Conservation (phyloP, 1,140 invertebrate species). For the Drosophila biarmipes region DNA sequence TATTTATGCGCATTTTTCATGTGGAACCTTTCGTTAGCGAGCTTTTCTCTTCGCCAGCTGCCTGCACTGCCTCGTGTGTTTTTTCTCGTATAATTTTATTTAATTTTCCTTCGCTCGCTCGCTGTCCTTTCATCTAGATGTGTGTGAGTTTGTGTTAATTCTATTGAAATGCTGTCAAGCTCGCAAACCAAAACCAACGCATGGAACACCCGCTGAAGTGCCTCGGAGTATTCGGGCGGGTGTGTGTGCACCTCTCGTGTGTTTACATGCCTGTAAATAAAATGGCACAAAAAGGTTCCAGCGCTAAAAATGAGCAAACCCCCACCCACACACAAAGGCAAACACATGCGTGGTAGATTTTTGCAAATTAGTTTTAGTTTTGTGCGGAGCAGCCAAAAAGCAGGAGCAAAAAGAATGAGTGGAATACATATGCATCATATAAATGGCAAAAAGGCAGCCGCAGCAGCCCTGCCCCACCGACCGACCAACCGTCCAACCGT, state of each 20-base stretch:
- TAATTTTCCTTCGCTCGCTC: conserved; percentile 69
- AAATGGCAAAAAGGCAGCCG: conserved; percentile 51
- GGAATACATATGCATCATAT: conserved; percentile 56
- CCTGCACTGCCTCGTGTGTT: conserved; percentile 41
- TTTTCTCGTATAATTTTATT: conserved; percentile 75
- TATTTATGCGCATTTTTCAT: conserved; percentile 78
- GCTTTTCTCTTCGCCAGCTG: conserved; percentile 38
- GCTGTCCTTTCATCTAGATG: conserved; percentile 48
- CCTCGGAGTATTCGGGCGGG: conserved; percentile 20
- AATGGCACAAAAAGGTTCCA: conserved; percentile 56
- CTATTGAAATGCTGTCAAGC: conserved; percentile 82
- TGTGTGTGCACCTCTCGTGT: conserved; percentile 50
- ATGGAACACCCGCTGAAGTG: conserved; percentile 73
- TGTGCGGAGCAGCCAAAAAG: conserved; percentile 40
- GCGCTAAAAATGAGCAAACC: conserved; percentile 77
- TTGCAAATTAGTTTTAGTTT: conserved; percentile 81
- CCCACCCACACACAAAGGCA: conserved; percentile 47
- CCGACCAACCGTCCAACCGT: no score
- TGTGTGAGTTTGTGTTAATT: conserved; percentile 65
- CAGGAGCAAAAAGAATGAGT: conserved; percentile 39
- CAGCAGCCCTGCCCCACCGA: conserved; percentile 3
- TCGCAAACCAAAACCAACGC: conserved; percentile 75
- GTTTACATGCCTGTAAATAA: conserved; percentile 74
- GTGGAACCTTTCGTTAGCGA: conserved; percentile 40
- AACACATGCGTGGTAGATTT: conserved; percentile 68